phyloP scores from a whole-genome alignment of 2,797 vertebrate species.

The Acanthornis magna region DNA sequence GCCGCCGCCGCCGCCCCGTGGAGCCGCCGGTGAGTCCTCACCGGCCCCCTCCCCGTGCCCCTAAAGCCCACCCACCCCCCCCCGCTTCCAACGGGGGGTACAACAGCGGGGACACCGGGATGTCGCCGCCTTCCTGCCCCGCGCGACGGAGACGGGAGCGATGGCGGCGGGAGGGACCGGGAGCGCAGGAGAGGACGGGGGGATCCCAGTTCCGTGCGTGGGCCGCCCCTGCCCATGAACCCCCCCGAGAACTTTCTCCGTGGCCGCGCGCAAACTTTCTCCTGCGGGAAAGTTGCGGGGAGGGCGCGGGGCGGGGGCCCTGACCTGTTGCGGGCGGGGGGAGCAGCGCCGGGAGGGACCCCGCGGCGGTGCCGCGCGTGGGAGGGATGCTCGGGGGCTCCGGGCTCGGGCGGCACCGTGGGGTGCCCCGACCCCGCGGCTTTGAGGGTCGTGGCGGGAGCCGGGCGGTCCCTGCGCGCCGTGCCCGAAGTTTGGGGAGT shows the following conservation, averaged over 20 bases:
- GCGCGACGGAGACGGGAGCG: neutral
- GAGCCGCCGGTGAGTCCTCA: constrained; percentile 51
- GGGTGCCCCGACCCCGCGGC: neutral
- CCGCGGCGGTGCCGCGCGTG: neutral
- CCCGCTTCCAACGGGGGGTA: neutral
- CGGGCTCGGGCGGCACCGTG: neutral
- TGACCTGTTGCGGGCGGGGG: neutral
- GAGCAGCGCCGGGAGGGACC: neutral
- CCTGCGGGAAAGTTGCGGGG: neutral
- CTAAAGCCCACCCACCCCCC: neutral
- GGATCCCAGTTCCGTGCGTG: neutral
- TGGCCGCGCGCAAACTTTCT: neutral
- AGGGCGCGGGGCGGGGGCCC: neutral
- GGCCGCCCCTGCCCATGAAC: neutral
- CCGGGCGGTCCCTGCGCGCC: neutral
- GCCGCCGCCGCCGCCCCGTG: neutral
- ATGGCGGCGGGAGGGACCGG: constrained; percentile 23
- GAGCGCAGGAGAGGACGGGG: neutral
- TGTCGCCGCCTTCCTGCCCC: neutral
- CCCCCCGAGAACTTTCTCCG: neutral
- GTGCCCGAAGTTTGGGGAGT: neutral
- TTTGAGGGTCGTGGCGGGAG: neutral
- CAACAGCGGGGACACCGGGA: neutral
- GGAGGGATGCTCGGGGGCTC: neutral
- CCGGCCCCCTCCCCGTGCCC: neutral